Conservation (phyloP, 2,113 vertebrate species). For the Speoplatyrhinus poulsoni region DNA sequence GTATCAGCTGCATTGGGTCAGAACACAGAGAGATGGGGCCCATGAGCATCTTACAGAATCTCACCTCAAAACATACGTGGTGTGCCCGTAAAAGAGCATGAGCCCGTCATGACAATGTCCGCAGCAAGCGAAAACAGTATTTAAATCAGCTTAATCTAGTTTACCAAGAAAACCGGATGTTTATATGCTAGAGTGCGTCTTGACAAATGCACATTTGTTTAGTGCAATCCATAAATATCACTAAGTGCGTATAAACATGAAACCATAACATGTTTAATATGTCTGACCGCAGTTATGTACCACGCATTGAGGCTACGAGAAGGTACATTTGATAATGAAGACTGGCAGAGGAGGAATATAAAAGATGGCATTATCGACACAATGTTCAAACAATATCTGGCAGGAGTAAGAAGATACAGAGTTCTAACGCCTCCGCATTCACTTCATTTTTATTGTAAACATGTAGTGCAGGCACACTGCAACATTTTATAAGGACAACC, state of each 20-base stretch:
- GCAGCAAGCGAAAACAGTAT: no score
- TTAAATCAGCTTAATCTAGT: no score
- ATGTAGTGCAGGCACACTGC: background rate
- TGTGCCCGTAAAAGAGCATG: no score
- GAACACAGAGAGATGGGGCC: background rate
- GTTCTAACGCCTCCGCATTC: conserved; percentile 22
- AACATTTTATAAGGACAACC: conserved; percentile 12
- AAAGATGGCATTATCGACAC: conserved; percentile 11
- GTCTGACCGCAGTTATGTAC: conserved; percentile 54
- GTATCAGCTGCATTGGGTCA: conserved; percentile 83
- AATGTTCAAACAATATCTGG: conserved; percentile 1
- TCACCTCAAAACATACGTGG: background rate
- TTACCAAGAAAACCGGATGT: conserved; percentile 4
- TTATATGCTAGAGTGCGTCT: no score
- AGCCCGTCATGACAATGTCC: no score
- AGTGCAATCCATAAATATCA: conserved; percentile 32
- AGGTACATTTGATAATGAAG: conserved; percentile 24
- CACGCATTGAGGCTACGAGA: conserved; percentile 6
- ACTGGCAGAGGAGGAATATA: background rate
- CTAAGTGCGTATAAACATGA: conserved; percentile 29
- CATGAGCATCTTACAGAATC: no score
- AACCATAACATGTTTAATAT: conserved; percentile 47
- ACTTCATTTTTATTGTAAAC: conserved; percentile 28
- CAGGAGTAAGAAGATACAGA: background rate
- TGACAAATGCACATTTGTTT: conserved; percentile 11